A percentile compares a stretch with the other conserved stretches of the same genome.
These are phyloP conservation scores for Heterodera filipjevi DNA, from an alignment of 2,888 invertebrate species.

Conservation along the genomic window DNA sequence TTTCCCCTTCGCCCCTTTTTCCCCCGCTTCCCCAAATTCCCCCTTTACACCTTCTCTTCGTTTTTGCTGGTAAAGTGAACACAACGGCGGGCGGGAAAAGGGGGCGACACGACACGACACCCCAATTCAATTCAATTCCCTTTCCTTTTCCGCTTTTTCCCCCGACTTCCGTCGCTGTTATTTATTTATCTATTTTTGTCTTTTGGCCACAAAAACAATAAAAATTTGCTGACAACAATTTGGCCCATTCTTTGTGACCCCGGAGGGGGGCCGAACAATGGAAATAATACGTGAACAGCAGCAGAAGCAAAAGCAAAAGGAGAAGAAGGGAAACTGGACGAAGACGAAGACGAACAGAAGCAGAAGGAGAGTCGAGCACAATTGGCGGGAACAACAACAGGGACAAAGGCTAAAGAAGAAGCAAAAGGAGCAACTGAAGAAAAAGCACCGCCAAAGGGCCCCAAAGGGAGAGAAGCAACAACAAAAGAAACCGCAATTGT, in stretches of 20 bases:
- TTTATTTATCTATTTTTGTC: neutral
- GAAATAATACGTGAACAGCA: neutral
- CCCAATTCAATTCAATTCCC: neutral
- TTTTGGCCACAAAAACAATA: neutral
- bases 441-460: no score
- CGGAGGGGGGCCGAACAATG: constrained; percentile 1
- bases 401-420: neutral
- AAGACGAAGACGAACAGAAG: neutral
- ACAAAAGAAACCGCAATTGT: no score
- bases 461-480: no score
- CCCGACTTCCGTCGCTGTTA: neutral
- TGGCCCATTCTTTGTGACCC: neutral
- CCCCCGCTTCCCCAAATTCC: neutral
- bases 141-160: neutral
- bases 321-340: neutral
- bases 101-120: neutral
- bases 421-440: neutral
- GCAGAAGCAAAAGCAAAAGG: no score
- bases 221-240: neutral
- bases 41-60: neutral
- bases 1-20: neutral
- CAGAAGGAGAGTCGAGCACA: neutral
- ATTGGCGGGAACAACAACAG: neutral
- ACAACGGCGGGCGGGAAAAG: neutral
- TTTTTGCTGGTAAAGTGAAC: neutral